Percentiles rank a stretch among this genome's conserved stretches.
These are phyloP conservation scores for Gandaritis pyraliata DNA, from an alignment of 2,888 invertebrate genomes.

Conservation along the genomic window DNA sequence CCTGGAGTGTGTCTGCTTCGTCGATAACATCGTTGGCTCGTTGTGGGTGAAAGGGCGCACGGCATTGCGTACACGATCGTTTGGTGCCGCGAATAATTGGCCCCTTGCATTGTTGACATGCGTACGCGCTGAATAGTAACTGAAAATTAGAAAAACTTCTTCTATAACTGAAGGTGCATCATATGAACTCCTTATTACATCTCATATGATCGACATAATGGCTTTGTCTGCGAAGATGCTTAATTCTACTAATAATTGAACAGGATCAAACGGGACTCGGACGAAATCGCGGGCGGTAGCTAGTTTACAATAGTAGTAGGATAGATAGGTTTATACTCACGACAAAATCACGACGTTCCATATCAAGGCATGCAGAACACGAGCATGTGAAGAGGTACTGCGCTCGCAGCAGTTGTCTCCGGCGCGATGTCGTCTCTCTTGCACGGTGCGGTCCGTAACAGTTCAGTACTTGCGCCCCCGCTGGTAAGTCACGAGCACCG, in stretches of 20 bases:
- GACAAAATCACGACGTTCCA: conserved; percentile 61
- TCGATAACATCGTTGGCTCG: conserved; percentile 57
- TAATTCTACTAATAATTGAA: too few species aligned
- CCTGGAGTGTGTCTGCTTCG: conserved; percentile 58
- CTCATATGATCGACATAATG: too few species aligned
- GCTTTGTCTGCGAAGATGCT: too few species aligned
- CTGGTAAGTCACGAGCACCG: conserved; percentile 85
- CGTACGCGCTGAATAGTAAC: conserved; percentile 72
- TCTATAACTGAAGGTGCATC: background rate
- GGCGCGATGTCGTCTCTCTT: conserved; percentile 83
- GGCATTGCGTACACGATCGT: conserved; percentile 66
- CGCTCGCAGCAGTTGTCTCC: conserved; percentile 85
- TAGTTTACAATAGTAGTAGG: too few species aligned
- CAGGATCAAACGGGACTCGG: too few species aligned
- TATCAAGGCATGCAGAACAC: conserved; percentile 87
- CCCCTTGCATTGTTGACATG: conserved; percentile 72
- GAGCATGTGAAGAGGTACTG: conserved; percentile 92
- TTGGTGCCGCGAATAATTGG: conserved; percentile 59
- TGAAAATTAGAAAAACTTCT: conserved; percentile 38
- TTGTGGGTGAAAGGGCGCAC: conserved; percentile 58
- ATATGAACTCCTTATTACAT: too few species aligned
- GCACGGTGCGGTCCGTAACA: conserved; percentile 93
- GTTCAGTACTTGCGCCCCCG: conserved; percentile 91
- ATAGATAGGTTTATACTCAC: conserved; percentile 51
- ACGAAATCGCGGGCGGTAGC: too few species aligned